phyloP scores from a whole-genome alignment of 1,140 invertebrate genomes.

The Formica selysi region DNA sequence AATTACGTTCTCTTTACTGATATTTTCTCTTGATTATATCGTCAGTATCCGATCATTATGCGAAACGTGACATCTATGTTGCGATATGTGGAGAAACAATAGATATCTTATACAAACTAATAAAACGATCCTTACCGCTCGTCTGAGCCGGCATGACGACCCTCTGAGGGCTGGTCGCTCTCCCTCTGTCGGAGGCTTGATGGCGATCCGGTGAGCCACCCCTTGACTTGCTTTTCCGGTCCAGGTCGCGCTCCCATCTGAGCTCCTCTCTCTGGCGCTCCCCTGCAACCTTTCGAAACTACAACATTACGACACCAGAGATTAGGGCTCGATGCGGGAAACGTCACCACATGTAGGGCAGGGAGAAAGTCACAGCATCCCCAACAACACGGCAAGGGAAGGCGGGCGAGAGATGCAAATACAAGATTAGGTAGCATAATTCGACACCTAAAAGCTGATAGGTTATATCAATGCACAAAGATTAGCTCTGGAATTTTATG shows the following conservation, averaged over 20 bases:
- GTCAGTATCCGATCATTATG: background rate
- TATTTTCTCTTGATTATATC: background rate
- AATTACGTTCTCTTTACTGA: background rate
- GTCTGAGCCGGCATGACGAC: constrained; percentile 36
- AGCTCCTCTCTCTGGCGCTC: constrained; percentile 85
- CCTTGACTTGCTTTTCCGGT: constrained; percentile 86
- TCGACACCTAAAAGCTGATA: constrained; percentile 52
- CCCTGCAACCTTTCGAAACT: constrained; percentile 87
- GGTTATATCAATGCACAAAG: constrained; percentile 35
- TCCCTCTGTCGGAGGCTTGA: constrained; percentile 77
- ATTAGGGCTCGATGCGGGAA: constrained; percentile 82
- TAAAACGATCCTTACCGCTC: constrained; percentile 60
- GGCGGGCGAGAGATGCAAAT: constrained; percentile 38
- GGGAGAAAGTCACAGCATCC: constrained; percentile 40
- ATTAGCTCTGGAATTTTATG: constrained; percentile 18
- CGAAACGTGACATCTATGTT: background rate
- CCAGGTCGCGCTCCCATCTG: constrained; percentile 85
- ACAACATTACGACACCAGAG: constrained; percentile 84
- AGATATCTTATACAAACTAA: background rate
- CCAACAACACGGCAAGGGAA: constrained; percentile 46
- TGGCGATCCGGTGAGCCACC: constrained; percentile 82
- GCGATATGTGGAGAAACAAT: background rate
- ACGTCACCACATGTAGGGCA: constrained; percentile 81
- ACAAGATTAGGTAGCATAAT: constrained; percentile 46
- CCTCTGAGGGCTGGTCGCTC: constrained; percentile 82